Evolutionary conservation across 2,888 invertebrate species (phyloP), one percentile per base, ranked within the genome.

Genomic region (Graphium colonna): DNA sequence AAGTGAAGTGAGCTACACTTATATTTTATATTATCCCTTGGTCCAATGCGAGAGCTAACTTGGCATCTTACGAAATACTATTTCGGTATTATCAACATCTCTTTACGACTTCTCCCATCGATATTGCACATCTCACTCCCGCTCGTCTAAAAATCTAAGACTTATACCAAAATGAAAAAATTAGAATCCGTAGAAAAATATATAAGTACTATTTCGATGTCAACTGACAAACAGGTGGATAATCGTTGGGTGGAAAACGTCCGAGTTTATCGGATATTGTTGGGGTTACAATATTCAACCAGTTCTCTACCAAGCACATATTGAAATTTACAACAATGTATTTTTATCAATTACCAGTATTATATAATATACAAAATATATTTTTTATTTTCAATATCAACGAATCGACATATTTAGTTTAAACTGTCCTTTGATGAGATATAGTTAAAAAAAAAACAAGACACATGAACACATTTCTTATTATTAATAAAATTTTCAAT

Each of bases 41-140:
- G 88, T 87, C 88, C 87, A 81, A 81, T 80, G 83, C 83, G 78
- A 82, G 67, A 73, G 77, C 79, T 81, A 75, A 79, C 75, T 84
- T 88, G 87, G 84, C 87, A 82, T 87, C 83, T 82, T 83, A 85
- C 67, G 77, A 77, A 80, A 79, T 77, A 79, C 69, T 72, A 71
- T 71, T 44, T 51, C 39, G 45, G 50, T 41, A 44, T 45, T 39
- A 41, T 50, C 45, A 41, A 44, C 13, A 31, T 38, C 33, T 17
- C 39, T 52, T 31, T 18, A n/a, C n/a, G n/a, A 46, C n/a, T 45
- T 17, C n/a, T 9, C 33, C 16, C 13, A 72, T 78, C 67, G 72
- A 77, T 79, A 78, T 75, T 79, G 80, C 81, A 76, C 74, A 70
- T 67, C 70, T 68, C 61, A 52, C 21, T 50, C 5, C 21, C 5